These are phyloP conservation scores for Sarcophaga caerulescens DNA, from an alignment of 2,888 invertebrate genomes.

Conservation along the genomic window DNA sequence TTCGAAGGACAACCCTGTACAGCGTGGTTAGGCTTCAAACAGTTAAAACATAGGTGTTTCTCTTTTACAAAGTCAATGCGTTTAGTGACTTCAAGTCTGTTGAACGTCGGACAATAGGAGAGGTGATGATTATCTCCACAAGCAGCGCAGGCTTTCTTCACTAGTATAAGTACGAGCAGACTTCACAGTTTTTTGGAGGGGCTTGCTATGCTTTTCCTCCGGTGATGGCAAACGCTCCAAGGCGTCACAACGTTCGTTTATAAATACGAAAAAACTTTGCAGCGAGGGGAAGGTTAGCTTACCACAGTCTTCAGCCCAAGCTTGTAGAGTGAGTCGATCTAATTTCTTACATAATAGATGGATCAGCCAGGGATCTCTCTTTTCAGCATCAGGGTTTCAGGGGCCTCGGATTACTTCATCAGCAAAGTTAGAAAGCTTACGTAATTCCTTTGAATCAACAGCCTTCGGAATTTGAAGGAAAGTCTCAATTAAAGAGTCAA, in stretches of 20 bases:
- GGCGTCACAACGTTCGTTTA: neutral
- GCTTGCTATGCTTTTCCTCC: too few relatives aligned
- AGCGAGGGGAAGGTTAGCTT: too few relatives aligned
- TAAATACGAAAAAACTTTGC: too few relatives aligned
- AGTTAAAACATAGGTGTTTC: constrained; percentile 35
- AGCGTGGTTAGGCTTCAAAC: constrained; percentile 35
- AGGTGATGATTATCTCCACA: constrained; percentile 13
- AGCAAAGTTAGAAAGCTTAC: too few relatives aligned
- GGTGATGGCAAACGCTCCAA: neutral
- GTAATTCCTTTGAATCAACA: constrained; percentile 45
- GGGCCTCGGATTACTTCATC: too few relatives aligned
- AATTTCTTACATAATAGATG: too few relatives aligned
- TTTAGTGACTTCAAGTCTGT: neutral
- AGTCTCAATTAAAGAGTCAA: constrained; percentile 59
- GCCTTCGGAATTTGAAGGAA: too few relatives aligned
- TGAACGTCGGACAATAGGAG: neutral
- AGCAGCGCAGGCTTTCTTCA: constrained; percentile 7
- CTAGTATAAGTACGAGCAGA: neutral
- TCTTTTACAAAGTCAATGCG: constrained; percentile 6
- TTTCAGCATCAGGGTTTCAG: too few relatives aligned
- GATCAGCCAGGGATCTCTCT: constrained; percentile 59
- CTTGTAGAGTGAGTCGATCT: too few relatives aligned
- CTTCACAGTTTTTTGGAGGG: neutral
- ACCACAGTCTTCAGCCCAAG: too few relatives aligned
- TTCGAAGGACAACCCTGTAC: constrained; percentile 35